Evolutionary conservation across 2,797 vertebrate genomes (phyloP).

Genomic region (Rhabdophis nuchalis): DNA sequence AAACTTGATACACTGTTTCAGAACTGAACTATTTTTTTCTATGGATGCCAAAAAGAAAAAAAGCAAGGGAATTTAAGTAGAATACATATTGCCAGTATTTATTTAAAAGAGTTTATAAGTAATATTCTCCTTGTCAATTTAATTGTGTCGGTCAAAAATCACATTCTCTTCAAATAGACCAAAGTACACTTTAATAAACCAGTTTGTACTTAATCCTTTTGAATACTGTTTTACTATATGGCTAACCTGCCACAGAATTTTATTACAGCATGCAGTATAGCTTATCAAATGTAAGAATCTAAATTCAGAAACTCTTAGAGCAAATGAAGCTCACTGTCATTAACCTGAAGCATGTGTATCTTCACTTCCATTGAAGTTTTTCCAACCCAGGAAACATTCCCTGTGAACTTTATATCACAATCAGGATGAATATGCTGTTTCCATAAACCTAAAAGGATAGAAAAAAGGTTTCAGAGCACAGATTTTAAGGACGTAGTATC

Average conservation of each 20-base stretch:
- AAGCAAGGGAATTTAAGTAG: neutral
- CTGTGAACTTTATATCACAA: slow-evolving; percentile 92
- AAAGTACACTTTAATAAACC: neutral
- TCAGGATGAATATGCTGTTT: slow-evolving; percentile 85
- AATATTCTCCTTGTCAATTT: neutral
- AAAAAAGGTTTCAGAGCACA: neutral
- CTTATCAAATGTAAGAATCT: neutral
- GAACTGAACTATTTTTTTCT: neutral
- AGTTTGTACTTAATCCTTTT: neutral
- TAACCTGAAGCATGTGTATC: slow-evolving; percentile 96
- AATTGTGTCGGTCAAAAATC: neutral
- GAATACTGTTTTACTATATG: neutral
- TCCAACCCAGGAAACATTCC: slow-evolving; percentile 94
- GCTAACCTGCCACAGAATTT: neutral
- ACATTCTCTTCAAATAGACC: neutral
- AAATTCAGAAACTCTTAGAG: neutral
- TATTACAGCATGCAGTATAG: neutral
- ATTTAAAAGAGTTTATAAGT: neutral
- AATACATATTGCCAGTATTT: neutral
- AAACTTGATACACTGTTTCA: neutral
- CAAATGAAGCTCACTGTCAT: neutral
- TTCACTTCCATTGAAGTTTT: slow-evolving; percentile 94
- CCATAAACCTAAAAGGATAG: slow-evolving; percentile 79
- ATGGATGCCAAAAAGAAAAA: neutral
- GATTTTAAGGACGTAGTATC: neutral